Evolutionary conservation across 53 echinoderm and acorn worm genomes (phyloP).

Genomic region (Paracentrotus lividus): DNA sequence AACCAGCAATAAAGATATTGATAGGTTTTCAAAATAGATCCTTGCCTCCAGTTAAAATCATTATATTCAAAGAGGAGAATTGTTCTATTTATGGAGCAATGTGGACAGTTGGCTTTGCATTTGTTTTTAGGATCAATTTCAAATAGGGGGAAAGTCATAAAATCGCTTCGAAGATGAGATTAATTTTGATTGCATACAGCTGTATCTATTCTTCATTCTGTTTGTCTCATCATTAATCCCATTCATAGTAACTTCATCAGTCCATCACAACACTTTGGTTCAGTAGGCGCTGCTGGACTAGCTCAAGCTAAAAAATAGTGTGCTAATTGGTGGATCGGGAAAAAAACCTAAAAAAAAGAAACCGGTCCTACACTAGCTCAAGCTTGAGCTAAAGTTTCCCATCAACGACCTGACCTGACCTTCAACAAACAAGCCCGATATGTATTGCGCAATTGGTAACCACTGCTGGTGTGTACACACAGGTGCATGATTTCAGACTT

Average conservation of each 20-base stretch:
- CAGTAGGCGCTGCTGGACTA: too few species aligned
- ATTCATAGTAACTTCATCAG: not conserved
- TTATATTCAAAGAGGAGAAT: slow-evolving; percentile 30
- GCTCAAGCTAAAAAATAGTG: too few species aligned
- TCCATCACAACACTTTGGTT: not conserved
- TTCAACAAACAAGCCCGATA: too few species aligned
- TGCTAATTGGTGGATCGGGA: not conserved
- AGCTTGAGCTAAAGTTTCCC: not conserved
- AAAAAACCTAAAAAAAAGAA: not conserved
- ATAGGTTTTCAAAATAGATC: slow-evolving; percentile 34
- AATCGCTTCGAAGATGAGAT: not conserved
- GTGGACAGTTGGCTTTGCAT: slow-evolving; percentile 15
- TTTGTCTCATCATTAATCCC: not conserved
- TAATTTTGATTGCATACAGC: slow-evolving; percentile 10
- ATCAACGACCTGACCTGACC: not conserved
- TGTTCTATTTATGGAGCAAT: not conserved
- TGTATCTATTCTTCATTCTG: not conserved
- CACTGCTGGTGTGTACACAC: too few species aligned
- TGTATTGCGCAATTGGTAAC: too few species aligned
- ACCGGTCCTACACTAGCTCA: not conserved
- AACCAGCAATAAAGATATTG: slow-evolving; percentile 3
- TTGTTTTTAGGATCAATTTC: slow-evolving; percentile 10
- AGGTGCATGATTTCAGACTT: too few species aligned
- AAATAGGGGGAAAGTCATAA: not conserved
- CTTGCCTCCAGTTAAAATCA: slow-evolving; percentile 5